phyloP scores from a whole-genome alignment of 2,888 invertebrate genomes.

The Allacma fusca region DNA sequence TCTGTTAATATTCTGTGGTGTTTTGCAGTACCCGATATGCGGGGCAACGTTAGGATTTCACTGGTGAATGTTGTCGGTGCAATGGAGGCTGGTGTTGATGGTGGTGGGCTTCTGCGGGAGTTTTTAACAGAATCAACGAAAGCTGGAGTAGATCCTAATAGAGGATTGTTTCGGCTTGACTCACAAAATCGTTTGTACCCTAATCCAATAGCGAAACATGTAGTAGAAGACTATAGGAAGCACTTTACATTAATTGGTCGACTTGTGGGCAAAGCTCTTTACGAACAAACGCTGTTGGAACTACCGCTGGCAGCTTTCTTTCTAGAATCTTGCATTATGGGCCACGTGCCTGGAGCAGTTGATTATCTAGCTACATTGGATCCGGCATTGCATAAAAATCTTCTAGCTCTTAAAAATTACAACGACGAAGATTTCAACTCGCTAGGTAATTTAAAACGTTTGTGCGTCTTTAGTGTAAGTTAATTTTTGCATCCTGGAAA shows the following conservation, averaged over 20 bases:
- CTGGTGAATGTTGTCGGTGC: slow-evolving; percentile 88
- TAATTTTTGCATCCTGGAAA: no score
- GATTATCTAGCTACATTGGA: slow-evolving; percentile 94
- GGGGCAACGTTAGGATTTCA: slow-evolving; percentile 85
- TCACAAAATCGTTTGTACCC: slow-evolving; percentile 94
- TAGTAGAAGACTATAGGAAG: slow-evolving; percentile 84
- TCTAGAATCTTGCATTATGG: slow-evolving; percentile 84
- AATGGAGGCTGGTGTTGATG: slow-evolving; percentile 96
- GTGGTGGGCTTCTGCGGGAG: slow-evolving; percentile 95
- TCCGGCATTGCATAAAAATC: slow-evolving; percentile 88
- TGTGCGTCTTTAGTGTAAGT: no score
- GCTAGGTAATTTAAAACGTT: slow-evolving; percentile 67
- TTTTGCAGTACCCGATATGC: slow-evolving; percentile 81
- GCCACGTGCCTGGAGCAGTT: slow-evolving; percentile 80
- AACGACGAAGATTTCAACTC: slow-evolving; percentile 82
- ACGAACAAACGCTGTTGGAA: slow-evolving; percentile 93
- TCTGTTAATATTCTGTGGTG: not conserved
- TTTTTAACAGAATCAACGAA: slow-evolving; percentile 92
- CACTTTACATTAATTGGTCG: slow-evolving; percentile 96
- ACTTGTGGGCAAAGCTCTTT: slow-evolving; percentile 93
- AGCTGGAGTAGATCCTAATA: slow-evolving; percentile 95
- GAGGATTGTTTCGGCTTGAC: slow-evolving; percentile 89
- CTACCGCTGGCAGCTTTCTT: slow-evolving; percentile 96
- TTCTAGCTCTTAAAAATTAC: slow-evolving; percentile 86
- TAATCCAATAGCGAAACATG: slow-evolving; percentile 87